Evolutionary conservation across 2,113 vertebrate genomes (phyloP).

Genomic region (Lucifuga dentata): DNA sequence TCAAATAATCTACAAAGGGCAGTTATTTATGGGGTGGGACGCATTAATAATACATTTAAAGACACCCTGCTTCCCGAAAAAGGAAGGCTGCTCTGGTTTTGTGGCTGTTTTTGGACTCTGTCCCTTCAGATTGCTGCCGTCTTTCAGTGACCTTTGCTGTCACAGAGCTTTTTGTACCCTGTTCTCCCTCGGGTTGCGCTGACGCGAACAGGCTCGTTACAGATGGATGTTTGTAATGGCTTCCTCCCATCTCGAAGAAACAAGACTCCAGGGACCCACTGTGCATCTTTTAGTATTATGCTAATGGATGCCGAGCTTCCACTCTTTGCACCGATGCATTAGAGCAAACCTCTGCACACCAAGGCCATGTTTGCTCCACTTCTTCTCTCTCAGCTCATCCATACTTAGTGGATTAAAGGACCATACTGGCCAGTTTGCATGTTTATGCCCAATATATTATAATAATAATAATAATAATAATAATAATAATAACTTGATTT

Average conservation of each 20-base stretch:
- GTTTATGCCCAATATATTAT: too few species aligned
- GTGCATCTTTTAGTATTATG: slow-evolving; percentile 30
- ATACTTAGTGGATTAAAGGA: too few species aligned
- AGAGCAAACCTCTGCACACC: neutral
- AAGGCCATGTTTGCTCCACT: too few species aligned
- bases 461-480: too few species aligned
- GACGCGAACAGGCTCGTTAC: neutral
- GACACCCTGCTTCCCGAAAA: slow-evolving; percentile 4
- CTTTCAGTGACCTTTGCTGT: slow-evolving; percentile 17
- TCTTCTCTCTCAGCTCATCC: too few species aligned
- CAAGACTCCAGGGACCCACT: slow-evolving; percentile 12
- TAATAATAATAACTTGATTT: too few species aligned
- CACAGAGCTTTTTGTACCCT: neutral
- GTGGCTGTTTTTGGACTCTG: neutral
- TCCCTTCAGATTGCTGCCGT: neutral
- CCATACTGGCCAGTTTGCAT: too few species aligned
- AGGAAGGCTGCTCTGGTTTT: neutral
- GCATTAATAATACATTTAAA: slow-evolving; percentile 32
- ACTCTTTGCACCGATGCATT: neutral
- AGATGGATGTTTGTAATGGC: slow-evolving; percentile 11
- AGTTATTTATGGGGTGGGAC: slow-evolving; percentile 20
- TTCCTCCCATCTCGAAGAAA: slow-evolving; percentile 15
- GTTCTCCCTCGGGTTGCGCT: neutral
- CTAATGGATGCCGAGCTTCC: slow-evolving; percentile 13
- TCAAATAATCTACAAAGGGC: slow-evolving; percentile 21